Conservation (phyloP, 2,797 vertebrate species). For the Anguilla megastoma region DNA sequence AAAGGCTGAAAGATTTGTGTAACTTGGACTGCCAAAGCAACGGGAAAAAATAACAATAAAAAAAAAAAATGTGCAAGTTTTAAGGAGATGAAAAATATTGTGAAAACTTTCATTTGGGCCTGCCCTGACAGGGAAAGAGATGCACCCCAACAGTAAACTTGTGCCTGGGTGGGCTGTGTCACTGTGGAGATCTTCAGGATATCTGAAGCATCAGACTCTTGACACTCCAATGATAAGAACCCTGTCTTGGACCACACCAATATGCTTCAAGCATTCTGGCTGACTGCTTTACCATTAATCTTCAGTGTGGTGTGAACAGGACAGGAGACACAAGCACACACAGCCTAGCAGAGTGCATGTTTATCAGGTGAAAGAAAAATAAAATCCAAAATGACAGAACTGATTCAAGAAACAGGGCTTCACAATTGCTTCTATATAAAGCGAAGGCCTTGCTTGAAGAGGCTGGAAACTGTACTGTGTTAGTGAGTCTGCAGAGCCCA, state of each 20-base stretch:
- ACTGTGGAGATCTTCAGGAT: not conserved
- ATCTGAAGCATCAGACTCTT: not conserved
- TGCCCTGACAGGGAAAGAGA: conserved; percentile 11
- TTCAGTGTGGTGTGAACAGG: not conserved
- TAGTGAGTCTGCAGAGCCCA: not conserved
- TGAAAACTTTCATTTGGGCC: not conserved
- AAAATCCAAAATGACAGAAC: conserved; percentile 7
- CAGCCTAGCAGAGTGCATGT: conserved; percentile 22
- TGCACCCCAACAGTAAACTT: not conserved
- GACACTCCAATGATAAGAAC: not conserved
- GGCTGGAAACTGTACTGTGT: not conserved
- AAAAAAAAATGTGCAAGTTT: not conserved
- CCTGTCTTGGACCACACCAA: not conserved
- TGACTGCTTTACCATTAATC: not conserved
- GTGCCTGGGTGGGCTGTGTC: not conserved
- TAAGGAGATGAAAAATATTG: not conserved
- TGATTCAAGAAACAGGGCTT: not conserved
- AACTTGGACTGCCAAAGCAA: conserved; percentile 38
- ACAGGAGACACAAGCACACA: conserved; percentile 5
- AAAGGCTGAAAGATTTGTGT: conserved; percentile 29
- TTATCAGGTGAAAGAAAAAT: conserved; percentile 6
- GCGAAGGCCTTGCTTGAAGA: not conserved
- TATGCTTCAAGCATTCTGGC: not conserved
- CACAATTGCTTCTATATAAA: conserved; percentile 17
- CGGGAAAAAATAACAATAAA: not conserved